Evolutionary conservation across 2,888 invertebrate species (phyloP).

Genomic region (Apomyelois bistriatella): DNA sequence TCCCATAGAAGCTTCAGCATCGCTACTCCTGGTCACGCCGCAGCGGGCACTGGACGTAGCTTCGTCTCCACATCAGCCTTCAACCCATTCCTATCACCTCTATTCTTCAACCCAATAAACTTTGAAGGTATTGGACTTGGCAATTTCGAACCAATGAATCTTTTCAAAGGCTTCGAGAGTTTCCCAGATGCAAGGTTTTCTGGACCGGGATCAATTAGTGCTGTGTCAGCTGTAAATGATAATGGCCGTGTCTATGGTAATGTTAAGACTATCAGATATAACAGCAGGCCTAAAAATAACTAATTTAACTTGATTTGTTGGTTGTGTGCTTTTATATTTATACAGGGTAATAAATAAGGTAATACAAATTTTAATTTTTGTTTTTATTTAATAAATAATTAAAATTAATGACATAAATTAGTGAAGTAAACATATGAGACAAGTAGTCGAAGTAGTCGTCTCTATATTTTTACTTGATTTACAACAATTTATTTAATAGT

Average conservation of each 20-base stretch:
- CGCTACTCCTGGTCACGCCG: conserved; percentile 37
- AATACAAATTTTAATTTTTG: neutral
- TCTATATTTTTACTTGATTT: conserved; percentile 23
- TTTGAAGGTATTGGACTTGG: conserved; percentile 34
- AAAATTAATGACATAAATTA: neutral
- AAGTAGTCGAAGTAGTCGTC: conserved; percentile 55
- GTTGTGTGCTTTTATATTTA: neutral
- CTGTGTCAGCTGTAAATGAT: conserved; percentile 47
- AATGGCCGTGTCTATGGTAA: conserved; percentile 53
- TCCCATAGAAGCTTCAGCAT: conserved; percentile 38
- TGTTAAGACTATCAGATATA: conserved; percentile 42
- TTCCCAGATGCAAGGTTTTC: conserved; percentile 40
- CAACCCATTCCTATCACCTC: conserved; percentile 42
- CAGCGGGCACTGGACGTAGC: conserved; percentile 42
- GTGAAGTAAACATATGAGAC: conserved; percentile 32
- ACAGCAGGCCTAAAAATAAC: conserved; percentile 32
- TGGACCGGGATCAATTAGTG: conserved; percentile 33
- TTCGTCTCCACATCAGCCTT: conserved; percentile 41
- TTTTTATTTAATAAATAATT: conserved; percentile 3
- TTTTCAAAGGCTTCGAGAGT: conserved; percentile 44
- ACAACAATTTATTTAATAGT: conserved; percentile 33
- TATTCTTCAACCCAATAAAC: conserved; percentile 40
- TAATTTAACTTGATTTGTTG: neutral
- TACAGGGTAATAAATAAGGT: conserved; percentile 9
- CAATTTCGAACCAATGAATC: conserved; percentile 33